Conservation (phyloP, 2,113 vertebrate genomes). For the Pollachius pollachius region DNA sequence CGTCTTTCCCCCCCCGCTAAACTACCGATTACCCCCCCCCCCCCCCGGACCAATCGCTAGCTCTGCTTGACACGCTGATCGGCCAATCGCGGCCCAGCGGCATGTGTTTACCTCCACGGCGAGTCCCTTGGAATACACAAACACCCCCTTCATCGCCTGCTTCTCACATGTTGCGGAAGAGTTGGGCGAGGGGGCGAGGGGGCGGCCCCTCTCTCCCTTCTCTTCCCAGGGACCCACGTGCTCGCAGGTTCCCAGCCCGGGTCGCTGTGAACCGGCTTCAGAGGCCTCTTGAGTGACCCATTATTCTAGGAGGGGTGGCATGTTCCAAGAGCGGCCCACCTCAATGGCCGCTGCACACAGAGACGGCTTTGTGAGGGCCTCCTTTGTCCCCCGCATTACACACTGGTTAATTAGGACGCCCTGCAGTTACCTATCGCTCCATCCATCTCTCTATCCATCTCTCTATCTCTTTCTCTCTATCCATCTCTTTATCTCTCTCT, state of each 20-base stretch:
- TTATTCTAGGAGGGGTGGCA: neutral
- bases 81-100: neutral
- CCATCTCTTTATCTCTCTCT: neutral
- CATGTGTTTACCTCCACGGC: neutral
- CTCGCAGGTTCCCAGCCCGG: neutral
- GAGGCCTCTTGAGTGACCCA: neutral
- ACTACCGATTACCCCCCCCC: neutral
- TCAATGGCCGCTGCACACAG: neutral
- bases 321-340: neutral
- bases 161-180: neutral
- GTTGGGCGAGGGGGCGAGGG: too few relatives aligned
- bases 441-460: neutral
- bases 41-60: neutral
- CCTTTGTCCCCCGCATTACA: neutral
- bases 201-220: too few relatives aligned
- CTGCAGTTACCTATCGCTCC: neutral
- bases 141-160: neutral
- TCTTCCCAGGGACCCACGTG: neutral
- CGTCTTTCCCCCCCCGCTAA: neutral
- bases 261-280: neutral
- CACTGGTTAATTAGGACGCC: neutral
- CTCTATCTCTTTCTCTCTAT: neutral
- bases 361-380: neutral
- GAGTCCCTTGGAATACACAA: neutral
- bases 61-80: neutral